Base-by-base conservation (phyloP, 2,888 invertebrate genomes). In the Sympetrum striolatum region DNA sequence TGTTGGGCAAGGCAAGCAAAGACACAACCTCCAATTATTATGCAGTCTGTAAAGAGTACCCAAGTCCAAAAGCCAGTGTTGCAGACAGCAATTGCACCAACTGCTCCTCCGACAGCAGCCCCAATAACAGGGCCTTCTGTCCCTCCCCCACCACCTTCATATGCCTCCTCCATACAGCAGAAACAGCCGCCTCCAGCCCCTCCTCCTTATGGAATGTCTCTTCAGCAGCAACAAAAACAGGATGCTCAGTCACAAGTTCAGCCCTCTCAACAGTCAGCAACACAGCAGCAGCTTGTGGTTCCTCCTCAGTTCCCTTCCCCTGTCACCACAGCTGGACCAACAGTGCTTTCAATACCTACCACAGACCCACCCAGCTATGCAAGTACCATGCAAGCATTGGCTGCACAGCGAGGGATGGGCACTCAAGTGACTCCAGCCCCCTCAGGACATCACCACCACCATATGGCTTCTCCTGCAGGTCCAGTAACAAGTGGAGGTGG, bases 41-140 rank as follows among this genome's bases (percentile, higher is more conserved):
- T 98, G 98, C 98, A 98, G 93, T 98, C 98, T 53, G 99, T 99
- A 31, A 98, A 98, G 94, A 98, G 98, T 94, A 98, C 98, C 31
- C 98, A 98, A 94, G 98, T 98, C 73, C 98, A 98, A 93, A 99
- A 98, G 93, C 99, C 99, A 0, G 96, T 98, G 48, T 94, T 98
- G 92, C 99, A 99, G 94, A 99, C 98, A 25, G 99, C 99, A 15
- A 98, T 98, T 90, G 98, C 98, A n/a, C 98, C 98, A 0, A 96
- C 97, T 44, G 96, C 97, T 22, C 97, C 97, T 3, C 96, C 96
- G 90, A 95, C 96, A 37, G 95, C 96, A 25, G 91, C 92, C 93
- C 44, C 94, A 94, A 79, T 95, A 94, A 58, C 94, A 94, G 58
- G 94, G 94, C 12, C 94, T 95, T 44, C 94, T 5, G 94, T 95